Conservation (phyloP, 1,140 invertebrate species). For the Heliothis virescens region DNA sequence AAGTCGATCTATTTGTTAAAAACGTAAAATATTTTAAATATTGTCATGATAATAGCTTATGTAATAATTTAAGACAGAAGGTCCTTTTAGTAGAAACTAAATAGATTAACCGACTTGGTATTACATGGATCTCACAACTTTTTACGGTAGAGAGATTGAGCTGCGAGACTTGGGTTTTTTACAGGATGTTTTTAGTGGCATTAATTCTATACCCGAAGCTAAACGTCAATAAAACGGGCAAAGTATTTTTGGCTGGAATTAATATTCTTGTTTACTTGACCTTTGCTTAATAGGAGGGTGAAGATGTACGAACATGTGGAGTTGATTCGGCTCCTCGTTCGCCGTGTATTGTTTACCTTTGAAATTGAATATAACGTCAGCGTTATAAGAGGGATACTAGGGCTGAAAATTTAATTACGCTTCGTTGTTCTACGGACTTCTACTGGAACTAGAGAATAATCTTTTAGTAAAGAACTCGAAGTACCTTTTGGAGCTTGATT, state of each 20-base stretch:
- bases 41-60: no score
- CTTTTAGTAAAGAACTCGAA: background rate
- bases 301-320: slow-evolving; percentile 43
- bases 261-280: slow-evolving; percentile 31
- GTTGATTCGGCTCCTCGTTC: slow-evolving; percentile 27
- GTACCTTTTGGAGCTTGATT: background rate
- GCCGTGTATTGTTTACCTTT: slow-evolving; percentile 58
- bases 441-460: slow-evolving; percentile 2
- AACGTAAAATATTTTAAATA: no score
- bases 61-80: no score
- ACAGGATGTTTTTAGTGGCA: no score
- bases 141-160: no score
- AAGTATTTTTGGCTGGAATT: background rate
- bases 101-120: no score
- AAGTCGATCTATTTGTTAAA: no score
- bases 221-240: background rate
- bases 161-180: no score
- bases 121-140: no score
- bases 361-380: slow-evolving; percentile 57
- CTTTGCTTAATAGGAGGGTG: background rate
- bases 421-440: slow-evolving; percentile 49
- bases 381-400: slow-evolving; percentile 53
- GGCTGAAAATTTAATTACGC: slow-evolving; percentile 58
- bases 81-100: no score
- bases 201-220: background rate